Evolutionary conservation across 2,888 invertebrate species (phyloP), one percentile per base, ranked within the genome.

Genomic region (Halictus ligatus): DNA sequence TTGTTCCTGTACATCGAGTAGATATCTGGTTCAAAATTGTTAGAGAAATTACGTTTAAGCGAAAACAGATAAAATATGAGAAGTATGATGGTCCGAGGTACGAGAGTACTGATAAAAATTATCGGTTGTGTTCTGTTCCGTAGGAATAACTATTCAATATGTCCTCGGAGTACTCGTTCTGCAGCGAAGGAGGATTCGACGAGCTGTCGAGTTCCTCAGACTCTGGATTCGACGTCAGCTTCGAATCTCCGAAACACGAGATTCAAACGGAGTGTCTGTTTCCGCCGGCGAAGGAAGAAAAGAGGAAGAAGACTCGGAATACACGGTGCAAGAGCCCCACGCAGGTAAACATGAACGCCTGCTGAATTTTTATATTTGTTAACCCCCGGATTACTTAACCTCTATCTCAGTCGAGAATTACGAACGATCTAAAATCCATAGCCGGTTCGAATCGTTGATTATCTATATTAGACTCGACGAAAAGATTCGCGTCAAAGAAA

Each of bases 201-300:
- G 95, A 95, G 84, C 91, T 95, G n/a, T 95, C 95, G 25, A 95
- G 94, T 94, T 98, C 98, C 88, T 97, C 97, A 81, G 98, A 98
- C 93, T 98, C 98, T 0, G 98, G 98, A 75, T 97, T 97, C 93
- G 98, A 98, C 91, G 96, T 97, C 90, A 97, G 97, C 89, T 97
- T 96, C 94, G 97, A 97, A 94, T 97, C 94, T 0, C 95, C 94
- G 58, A 94, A 95, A 83, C 93, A 94, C 88, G 94, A 94, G 76
- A 90, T 91, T 94, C 84, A 93, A 92, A 58, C 95, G 94, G 78
- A 95, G 95, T 89, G 95, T 93, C 40, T 95, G 93, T 85, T 96
- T 95, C 84, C 96, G 93, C 40, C 93, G 89, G 75, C 83, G n/a
- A 95, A 93, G 83, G 95, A 93, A 64, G 95, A 92, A 96, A 97